Percentiles rank a stretch among this genome's conserved stretches.
Evolutionary conservation across 2,113 vertebrate genomes (phyloP).

Genomic region (Bubalus kerabau): DNA sequence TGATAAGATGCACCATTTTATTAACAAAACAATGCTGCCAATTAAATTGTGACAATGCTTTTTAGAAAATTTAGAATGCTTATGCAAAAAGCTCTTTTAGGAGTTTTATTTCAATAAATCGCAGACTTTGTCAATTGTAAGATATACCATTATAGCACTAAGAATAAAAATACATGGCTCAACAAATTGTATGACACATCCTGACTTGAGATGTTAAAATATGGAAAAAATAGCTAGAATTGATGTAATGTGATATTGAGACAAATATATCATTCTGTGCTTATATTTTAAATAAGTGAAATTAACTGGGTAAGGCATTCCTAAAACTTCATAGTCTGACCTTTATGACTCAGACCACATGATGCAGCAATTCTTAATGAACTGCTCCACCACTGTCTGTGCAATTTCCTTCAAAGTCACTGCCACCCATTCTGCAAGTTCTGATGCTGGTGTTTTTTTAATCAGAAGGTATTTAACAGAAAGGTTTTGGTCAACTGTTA

Average conservation of each 20-base stretch:
- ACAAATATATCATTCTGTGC: not conserved
- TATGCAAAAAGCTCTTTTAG: not conserved
- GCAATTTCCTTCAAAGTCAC: not conserved
- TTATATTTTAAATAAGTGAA: not conserved
- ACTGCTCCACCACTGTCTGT: not conserved
- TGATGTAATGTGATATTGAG: not conserved
- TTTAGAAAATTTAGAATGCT: not conserved
- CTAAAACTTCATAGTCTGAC: not conserved
- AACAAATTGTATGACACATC: not conserved
- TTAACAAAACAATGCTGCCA: not conserved
- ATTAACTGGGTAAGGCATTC: not conserved
- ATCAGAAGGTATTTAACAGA: not conserved
- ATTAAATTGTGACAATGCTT: not conserved
- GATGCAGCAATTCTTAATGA: not conserved
- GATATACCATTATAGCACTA: not conserved
- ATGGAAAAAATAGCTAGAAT: not conserved
- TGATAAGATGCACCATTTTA: not conserved
- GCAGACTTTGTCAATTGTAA: not conserved
- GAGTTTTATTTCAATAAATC: not conserved
- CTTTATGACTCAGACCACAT: not conserved
- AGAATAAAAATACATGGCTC: not conserved
- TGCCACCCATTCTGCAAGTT: not conserved
- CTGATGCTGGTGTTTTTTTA: not conserved
- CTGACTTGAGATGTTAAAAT: not conserved
- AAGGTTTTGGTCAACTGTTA: not conserved